Evolutionary conservation across 2,797 vertebrate genomes (phyloP), one percentile per base, ranked within the genome.

Genomic region (Heteromormyrus szaboi): DNA sequence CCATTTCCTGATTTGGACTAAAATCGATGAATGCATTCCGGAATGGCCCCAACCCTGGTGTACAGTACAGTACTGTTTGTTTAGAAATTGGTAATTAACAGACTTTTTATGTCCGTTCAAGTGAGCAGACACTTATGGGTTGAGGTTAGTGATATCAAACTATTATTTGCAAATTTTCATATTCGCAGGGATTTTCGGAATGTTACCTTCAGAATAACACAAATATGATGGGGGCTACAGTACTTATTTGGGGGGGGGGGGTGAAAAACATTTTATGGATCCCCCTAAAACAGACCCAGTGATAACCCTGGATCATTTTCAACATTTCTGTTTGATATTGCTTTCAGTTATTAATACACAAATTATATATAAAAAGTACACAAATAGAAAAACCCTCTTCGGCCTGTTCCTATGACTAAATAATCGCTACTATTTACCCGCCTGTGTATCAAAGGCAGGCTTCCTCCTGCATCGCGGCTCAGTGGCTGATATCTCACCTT

Each of bases 361-460:
- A 76, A 6, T 76, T 76, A 37, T 76, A 76, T 41, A 76, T 41
- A 76, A 76, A 37, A 76, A 37, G 33, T 19, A 41, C 37, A 76
- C 37, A 41, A 41, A 76, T 76, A 76, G 68, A 76, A 76, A 76
- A 25, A 76, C 17, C 4, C 29, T 51, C 22, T 29, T 22, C 12
- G 1, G 25, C 9, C n/a, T 25, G 22, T 25, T 22, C 48, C 1
- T 29, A 85, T 37, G 48, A 12, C 84, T 17, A 44, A 76, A 44
- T 88, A 48, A 37, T 37, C 87, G 50, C 85, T 54, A 89, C 85
- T 90, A 90, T 91, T 88, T 22, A 81, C 88, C n/a, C 33, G n/a
- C 59, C 54, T 5, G 50, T 51, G 6, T 53, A 53, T 85, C 1
- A 85, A 54, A 85, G 48, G 46, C 44, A 41, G 51, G 48, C 2